phyloP scores from a whole-genome alignment of 2,888 invertebrate genomes.

The Nymphalis polychloros region DNA sequence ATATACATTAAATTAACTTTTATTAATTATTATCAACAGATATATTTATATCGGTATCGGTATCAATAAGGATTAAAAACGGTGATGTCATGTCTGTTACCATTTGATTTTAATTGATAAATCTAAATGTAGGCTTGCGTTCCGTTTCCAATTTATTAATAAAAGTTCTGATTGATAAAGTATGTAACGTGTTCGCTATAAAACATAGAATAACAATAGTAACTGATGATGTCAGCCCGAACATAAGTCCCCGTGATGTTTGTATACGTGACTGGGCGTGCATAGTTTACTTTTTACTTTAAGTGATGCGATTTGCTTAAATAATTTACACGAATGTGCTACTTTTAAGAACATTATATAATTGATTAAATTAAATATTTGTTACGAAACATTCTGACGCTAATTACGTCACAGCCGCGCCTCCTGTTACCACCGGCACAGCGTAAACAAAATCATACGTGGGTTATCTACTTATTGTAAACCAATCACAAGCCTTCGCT shows the following conservation, averaged over 20 bases:
- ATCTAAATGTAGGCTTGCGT: not conserved
- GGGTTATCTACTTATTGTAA: slow-evolving; percentile 27
- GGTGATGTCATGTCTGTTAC: not conserved
- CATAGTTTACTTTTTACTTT: slow-evolving; percentile 16
- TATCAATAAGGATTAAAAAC: not conserved
- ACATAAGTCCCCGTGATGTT: not conserved
- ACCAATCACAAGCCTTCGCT: slow-evolving; percentile 30
- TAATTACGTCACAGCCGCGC: slow-evolving; percentile 68
- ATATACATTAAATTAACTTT: no score
- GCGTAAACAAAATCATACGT: slow-evolving; percentile 33
- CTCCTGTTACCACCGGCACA: slow-evolving; percentile 58
- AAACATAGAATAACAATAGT: slow-evolving; percentile 14
- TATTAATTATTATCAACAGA: no score
- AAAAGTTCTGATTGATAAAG: slow-evolving; percentile 2
- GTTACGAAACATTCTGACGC: slow-evolving; percentile 56
- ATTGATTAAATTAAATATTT: slow-evolving; percentile 38
- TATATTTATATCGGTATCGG: no score
- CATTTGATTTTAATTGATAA: not conserved
- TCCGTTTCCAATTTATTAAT: slow-evolving; percentile 13
- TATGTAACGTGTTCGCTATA: not conserved
- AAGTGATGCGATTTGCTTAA: slow-evolving; percentile 3
- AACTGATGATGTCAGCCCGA: slow-evolving; percentile 13
- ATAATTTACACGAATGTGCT: slow-evolving; percentile 15
- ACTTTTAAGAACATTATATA: slow-evolving; percentile 26
- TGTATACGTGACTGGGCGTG: slow-evolving; percentile 22